Evolutionary conservation across 2,888 invertebrate genomes (phyloP).

Genomic region (Matsumyia berberina): DNA sequence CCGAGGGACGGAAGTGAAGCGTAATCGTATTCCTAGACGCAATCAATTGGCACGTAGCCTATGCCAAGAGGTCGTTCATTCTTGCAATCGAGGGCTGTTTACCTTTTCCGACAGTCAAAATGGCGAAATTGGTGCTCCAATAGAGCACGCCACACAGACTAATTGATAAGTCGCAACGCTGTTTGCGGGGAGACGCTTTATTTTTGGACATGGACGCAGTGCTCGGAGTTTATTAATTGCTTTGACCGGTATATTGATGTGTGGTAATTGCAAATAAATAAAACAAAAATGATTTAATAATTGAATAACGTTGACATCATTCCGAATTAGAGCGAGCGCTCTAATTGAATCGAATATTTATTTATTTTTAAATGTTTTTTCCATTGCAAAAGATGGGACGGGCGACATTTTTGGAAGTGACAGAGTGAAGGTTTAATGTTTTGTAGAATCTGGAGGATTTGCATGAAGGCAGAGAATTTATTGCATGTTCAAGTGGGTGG

Average conservation of each 20-base stretch:
- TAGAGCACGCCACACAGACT: constrained; percentile 12
- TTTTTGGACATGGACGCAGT: neutral
- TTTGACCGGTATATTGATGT: neutral
- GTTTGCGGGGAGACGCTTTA: neutral
- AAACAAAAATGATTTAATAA: constrained; percentile 28
- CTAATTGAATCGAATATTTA: constrained; percentile 29
- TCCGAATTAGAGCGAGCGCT: constrained; percentile 19
- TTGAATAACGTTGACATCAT: constrained; percentile 47
- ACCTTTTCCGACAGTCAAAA: constrained; percentile 26
- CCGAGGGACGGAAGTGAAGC: constrained; percentile 62
- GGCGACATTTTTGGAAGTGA: constrained; percentile 11
- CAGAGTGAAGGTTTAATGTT: neutral
- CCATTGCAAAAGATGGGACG: constrained; percentile 13
- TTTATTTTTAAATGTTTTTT: neutral
- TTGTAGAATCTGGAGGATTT: neutral
- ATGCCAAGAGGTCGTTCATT: constrained; percentile 62
- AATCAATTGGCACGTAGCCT: constrained; percentile 67
- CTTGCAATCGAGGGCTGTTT: constrained; percentile 34
- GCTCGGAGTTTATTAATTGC: neutral
- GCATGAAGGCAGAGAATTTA: neutral
- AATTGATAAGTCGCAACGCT: constrained; percentile 14
- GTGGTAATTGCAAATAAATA: neutral
- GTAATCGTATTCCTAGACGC: constrained; percentile 30
- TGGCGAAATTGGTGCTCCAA: constrained; percentile 18
- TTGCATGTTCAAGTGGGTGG: neutral